These are phyloP conservation scores for Paradoxurus hermaphroditus DNA, from an alignment of 2,113 vertebrate species.

Conservation along the genomic window DNA sequence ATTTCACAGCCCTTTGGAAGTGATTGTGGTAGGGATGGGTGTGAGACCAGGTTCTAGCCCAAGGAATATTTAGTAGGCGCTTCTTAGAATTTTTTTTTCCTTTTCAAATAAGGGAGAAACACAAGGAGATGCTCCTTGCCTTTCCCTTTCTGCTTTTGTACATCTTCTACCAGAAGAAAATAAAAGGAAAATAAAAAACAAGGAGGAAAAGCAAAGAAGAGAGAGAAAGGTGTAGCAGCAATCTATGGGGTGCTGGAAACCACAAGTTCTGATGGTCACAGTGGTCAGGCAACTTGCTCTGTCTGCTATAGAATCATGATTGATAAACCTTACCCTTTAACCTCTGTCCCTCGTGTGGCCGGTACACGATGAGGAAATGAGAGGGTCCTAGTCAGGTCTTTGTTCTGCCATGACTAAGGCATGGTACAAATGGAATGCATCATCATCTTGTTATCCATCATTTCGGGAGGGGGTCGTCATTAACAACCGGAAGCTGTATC, in stretches of 20 bases:
- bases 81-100: not conserved
- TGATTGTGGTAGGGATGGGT: not conserved
- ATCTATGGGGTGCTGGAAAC: not conserved
- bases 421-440: not conserved
- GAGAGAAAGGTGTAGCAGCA: not conserved
- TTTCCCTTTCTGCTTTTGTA: not conserved
- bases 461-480: slow-evolving; percentile 30
- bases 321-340: not conserved
- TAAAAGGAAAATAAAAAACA: not conserved
- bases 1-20: not conserved
- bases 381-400: not conserved
- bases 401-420: not conserved
- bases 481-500: slow-evolving; percentile 35
- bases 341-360: not conserved
- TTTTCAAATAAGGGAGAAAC: not conserved
- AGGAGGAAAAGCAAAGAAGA: not conserved
- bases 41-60: not conserved
- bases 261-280: not conserved
- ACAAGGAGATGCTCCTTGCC: not conserved
- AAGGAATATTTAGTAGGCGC: not conserved
- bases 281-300: not conserved
- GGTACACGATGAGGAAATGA: not conserved
- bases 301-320: not conserved
- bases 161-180: not conserved
- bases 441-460: not conserved